Evolutionary conservation across 2,888 invertebrate species (phyloP), one percentile per base, ranked within the genome.

Genomic region (Mesoligia furuncula): DNA sequence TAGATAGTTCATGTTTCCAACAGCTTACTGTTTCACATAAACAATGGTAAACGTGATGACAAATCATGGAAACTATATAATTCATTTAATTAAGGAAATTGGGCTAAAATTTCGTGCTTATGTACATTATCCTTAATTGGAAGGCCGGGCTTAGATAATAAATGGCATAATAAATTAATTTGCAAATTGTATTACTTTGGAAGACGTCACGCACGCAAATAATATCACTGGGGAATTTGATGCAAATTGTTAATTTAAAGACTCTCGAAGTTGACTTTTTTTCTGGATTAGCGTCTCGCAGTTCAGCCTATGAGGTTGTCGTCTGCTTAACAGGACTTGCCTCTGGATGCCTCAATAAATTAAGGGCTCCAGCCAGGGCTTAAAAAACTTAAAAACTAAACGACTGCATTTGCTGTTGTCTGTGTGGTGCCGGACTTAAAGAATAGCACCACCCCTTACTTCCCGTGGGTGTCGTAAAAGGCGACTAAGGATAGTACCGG

Each of bases 101-200:
- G 36, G 61, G 3, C 20, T 15, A 24, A 45, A 62, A 51, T 45
- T 69, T 79, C 11, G 15, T 27, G 20, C 27, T 65, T 83, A 3
- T 4, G 31, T 31, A 59, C 42, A 79, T 54, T 79, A 59, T 65
- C 39, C 20, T 39, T 84, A 79, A 80, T 83, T 76, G 77, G 42
- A 65, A 39, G 68, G 77, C 17, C 57, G 51, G 57, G 77, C 83
- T 69, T 69, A 42, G 42, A 51, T 82, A 48, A 80, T 82, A 48
- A 80, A 68, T 69, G 77, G 45, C 20, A 17, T 76, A 68, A 59
- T 80, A 80, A 80, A 77, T 80, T 69, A 59, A 59, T 77, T 77
- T 13, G 61, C 42, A 59, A 59, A 54, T 64, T 74, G 13, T 51
- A 36, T 75, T 59, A 11, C 59, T 59, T 20, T 17, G 17, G 15